A percentile compares a stretch with the other conserved stretches of the same genome.
Evolutionary conservation across 2,797 vertebrate genomes (phyloP).

Genomic region (Chaenodraco wilsoni): DNA sequence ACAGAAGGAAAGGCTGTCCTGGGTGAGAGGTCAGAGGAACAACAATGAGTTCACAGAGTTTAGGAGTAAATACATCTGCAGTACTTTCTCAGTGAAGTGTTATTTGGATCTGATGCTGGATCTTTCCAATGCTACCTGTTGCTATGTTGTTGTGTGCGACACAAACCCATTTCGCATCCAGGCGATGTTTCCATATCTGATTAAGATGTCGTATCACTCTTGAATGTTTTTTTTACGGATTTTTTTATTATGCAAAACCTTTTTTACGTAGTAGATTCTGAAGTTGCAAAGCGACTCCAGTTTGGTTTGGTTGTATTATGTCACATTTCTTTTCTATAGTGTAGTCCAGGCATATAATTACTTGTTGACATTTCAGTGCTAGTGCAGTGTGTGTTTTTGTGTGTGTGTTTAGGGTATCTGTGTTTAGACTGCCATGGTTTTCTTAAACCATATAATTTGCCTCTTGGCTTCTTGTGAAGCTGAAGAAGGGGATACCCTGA

Average conservation of each 20-base stretch:
- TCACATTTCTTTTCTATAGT: conserved; percentile 46
- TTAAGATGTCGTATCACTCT: conserved; percentile 27
- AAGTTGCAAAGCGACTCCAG: conserved; percentile 9
- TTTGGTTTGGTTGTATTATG: conserved; percentile 41
- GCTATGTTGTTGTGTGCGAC: conserved; percentile 22
- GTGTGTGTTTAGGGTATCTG: conserved; percentile 62
- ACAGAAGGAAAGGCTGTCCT: conserved; percentile 36
- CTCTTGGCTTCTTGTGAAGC: conserved; percentile 53
- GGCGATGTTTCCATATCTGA: conserved; percentile 40
- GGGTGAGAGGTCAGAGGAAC: conserved; percentile 43
- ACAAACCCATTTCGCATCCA: conserved; percentile 32
- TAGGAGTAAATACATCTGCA: conserved; percentile 13
- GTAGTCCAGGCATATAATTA: conserved; percentile 55
- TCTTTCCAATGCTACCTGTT: conserved; percentile 36
- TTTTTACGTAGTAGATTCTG: conserved; percentile 4
- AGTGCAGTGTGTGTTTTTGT: conserved; percentile 41
- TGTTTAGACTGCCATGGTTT: conserved; percentile 74
- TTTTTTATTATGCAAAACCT: conserved; percentile 17
- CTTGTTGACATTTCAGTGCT: conserved; percentile 57
- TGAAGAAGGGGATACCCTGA: conserved; percentile 55
- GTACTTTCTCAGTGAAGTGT: conserved; percentile 15
- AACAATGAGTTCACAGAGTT: background rate
- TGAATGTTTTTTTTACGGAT: conserved; percentile 7
- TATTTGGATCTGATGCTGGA: background rate
- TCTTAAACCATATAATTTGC: conserved; percentile 77